Percentiles rank a stretch among this genome's conserved stretches.
Evolutionary conservation across 2,888 invertebrate genomes (phyloP).

Genomic region (Nephrotoma flavescens): DNA sequence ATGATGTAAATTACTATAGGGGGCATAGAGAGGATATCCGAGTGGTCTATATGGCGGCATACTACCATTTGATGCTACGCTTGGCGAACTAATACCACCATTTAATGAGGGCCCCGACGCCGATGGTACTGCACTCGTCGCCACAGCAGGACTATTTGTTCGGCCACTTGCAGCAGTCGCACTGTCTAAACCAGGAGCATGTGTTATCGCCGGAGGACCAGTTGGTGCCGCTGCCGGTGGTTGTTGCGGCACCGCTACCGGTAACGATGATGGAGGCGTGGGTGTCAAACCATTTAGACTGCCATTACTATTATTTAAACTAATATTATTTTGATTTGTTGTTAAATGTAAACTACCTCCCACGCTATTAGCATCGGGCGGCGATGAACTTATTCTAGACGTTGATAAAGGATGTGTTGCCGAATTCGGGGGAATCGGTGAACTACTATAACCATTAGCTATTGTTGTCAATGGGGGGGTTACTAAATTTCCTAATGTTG

Average conservation of each 20-base stretch:
- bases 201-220: slow-evolving; percentile 26
- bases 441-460: slow-evolving; percentile 20
- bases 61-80: slow-evolving; percentile 16
- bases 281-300: slow-evolving; percentile 25
- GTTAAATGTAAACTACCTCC: slow-evolving; percentile 14
- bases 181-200: slow-evolving; percentile 19
- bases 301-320: slow-evolving; percentile 16
- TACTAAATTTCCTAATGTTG: slow-evolving; percentile 17
- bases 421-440: slow-evolving; percentile 19
- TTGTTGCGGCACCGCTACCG: slow-evolving; percentile 18
- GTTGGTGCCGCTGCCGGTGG: slow-evolving; percentile 24
- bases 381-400: slow-evolving; percentile 10
- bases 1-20: slow-evolving; percentile 57
- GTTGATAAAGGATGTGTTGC: slow-evolving; percentile 19
- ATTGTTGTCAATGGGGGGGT: slow-evolving; percentile 20
- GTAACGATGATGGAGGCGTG: slow-evolving; percentile 32
- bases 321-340: slow-evolving; percentile 14
- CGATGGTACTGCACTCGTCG: slow-evolving; percentile 18
- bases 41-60: slow-evolving; percentile 27
- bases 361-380: slow-evolving; percentile 18
- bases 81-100: slow-evolving; percentile 20
- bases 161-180: slow-evolving; percentile 28
- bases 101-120: slow-evolving; percentile 20
- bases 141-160: slow-evolving; percentile 33
- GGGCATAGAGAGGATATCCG: slow-evolving; percentile 51